A percentile compares a stretch with the other conserved stretches of the same genome.
These are phyloP conservation scores for Matsumurasca onukii DNA, from an alignment of 1,140 invertebrate species.

Conservation along the genomic window DNA sequence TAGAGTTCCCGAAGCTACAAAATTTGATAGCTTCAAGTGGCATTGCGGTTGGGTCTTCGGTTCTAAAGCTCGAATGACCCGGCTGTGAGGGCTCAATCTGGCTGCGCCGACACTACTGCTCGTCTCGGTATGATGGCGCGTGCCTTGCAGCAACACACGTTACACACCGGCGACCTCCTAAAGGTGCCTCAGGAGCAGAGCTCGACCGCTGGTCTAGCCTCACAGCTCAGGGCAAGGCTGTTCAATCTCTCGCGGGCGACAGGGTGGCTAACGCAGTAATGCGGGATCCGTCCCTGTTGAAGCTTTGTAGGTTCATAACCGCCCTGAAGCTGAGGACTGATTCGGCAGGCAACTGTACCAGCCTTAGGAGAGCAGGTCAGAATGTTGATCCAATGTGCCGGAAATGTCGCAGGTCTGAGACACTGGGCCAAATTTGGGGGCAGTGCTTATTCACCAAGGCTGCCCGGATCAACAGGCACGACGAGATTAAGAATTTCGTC, in stretches of 20 bases:
- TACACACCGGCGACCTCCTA: slow-evolving; percentile 2
- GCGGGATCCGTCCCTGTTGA: slow-evolving; percentile 18
- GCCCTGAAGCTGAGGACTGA: slow-evolving; percentile 13
- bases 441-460: slow-evolving; percentile 32
- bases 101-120: slow-evolving; percentile 16
- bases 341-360: neutral
- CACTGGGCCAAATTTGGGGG: slow-evolving; percentile 36
- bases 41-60: neutral
- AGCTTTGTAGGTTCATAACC: slow-evolving; percentile 1
- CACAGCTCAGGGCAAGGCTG: slow-evolving; percentile 5
- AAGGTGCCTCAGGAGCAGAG: slow-evolving; percentile 16
- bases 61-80: neutral
- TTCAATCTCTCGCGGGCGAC: slow-evolving; percentile 4
- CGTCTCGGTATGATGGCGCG: slow-evolving; percentile 1
- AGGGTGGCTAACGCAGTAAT: slow-evolving; percentile 21
- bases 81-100: neutral
- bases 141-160: neutral
- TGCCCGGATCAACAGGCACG: slow-evolving; percentile 32
- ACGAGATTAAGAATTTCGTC: slow-evolving; percentile 33
- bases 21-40: neutral
- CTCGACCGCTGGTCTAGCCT: neutral
- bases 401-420: slow-evolving; percentile 29
- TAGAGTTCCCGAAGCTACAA: neutral
- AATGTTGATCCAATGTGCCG: slow-evolving; percentile 18
- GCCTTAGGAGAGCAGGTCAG: neutral